A percentile compares a stretch with the other conserved stretches of the same genome.
These are phyloP conservation scores for Esox niger DNA, from an alignment of 2,113 vertebrate genomes.

Conservation along the genomic window DNA sequence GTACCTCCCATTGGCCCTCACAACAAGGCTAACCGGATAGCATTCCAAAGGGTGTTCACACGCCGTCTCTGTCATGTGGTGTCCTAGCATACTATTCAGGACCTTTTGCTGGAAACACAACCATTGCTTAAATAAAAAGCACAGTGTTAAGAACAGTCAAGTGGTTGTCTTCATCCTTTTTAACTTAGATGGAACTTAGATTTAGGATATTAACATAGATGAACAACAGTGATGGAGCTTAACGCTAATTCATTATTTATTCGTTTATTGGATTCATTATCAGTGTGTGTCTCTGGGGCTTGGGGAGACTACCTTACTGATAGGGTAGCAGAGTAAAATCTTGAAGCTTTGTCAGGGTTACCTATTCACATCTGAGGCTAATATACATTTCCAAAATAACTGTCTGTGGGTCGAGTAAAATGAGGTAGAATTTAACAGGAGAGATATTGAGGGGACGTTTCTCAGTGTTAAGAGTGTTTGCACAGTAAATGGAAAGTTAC, in stretches of 20 bases:
- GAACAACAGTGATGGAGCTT: neutral
- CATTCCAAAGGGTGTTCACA: constrained; percentile 22
- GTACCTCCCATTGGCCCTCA: constrained; percentile 19
- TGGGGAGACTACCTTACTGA: constrained; percentile 30
- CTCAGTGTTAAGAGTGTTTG: no score
- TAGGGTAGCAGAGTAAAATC: constrained; percentile 43
- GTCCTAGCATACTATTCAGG: neutral
- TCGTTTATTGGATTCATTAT: constrained; percentile 40
- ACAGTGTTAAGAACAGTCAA: neutral
- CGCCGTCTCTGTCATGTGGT: neutral
- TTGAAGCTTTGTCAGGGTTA: constrained; percentile 48
- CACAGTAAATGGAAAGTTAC: no score
- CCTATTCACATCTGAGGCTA: constrained; percentile 27
- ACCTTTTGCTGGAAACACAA: neutral
- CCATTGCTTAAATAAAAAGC: neutral
- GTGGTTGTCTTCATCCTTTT: no score
- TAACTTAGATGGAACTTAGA: no score
- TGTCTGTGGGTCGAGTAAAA: neutral
- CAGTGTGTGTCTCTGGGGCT: constrained; percentile 33
- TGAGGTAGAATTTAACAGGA: constrained; percentile 8
- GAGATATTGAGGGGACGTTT: constrained; percentile 35
- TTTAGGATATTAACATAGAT: no score
- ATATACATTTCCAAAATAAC: constrained; percentile 43
- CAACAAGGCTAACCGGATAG: constrained; percentile 40
- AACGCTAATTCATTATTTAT: constrained; percentile 5